phyloP scores from a whole-genome alignment of 1,140 invertebrate genomes.

The Bombus balteatus region DNA sequence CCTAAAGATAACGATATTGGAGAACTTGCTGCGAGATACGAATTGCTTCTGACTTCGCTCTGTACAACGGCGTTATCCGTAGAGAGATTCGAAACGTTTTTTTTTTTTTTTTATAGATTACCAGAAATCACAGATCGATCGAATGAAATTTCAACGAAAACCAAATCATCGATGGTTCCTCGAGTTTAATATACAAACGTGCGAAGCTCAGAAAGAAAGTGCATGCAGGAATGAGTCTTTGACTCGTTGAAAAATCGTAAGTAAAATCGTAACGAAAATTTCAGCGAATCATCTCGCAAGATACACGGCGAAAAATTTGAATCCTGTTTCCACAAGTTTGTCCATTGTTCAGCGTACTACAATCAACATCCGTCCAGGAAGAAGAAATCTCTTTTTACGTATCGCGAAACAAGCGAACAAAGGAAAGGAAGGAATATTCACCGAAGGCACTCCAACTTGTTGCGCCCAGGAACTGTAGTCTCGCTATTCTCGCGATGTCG shows the following conservation, averaged over 20 bases:
- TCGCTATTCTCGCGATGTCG: neutral
- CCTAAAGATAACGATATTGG: neutral
- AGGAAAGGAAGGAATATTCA: slow-evolving; percentile 23
- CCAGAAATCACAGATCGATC: neutral
- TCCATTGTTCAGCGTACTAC: neutral
- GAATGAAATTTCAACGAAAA: neutral
- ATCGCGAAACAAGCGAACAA: neutral
- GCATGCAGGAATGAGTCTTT: too few relatives aligned
- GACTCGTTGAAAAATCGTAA: too few relatives aligned
- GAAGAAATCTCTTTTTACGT: neutral
- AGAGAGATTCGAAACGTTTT: neutral
- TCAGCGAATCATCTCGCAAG: too few relatives aligned
- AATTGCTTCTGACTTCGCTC: neutral
- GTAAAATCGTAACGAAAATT: too few relatives aligned
- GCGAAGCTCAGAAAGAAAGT: too few relatives aligned
- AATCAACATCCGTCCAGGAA: neutral
- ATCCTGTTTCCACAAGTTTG: neutral
- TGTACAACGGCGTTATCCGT: neutral
- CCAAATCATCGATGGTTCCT: neutral
- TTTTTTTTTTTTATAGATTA: too few relatives aligned
- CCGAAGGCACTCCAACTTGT: slow-evolving; percentile 37
- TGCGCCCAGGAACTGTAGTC: slow-evolving; percentile 17
- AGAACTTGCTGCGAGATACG: neutral
- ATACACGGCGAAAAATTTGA: neutral
- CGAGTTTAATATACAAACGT: neutral